Evolutionary conservation across 2,113 vertebrate genomes (phyloP), one percentile per base, ranked within the genome.

Genomic region (Indicator maculatus): DNA sequence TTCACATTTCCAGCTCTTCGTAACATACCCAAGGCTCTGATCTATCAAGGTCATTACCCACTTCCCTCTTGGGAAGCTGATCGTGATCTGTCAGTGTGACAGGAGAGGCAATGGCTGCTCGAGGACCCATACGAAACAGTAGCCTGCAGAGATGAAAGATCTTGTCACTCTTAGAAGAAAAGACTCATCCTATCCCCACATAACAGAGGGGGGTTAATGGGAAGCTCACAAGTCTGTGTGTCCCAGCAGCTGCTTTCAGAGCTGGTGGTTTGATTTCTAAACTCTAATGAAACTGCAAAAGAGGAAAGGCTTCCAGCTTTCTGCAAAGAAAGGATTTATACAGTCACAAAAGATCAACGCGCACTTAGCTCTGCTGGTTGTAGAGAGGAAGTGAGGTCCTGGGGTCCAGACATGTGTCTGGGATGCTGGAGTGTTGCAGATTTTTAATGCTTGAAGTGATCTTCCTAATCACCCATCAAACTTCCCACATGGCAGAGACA

Each of bases 151-250:
- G 58, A 36, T 12, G n/a, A n/a, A 64, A 83, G 64, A 44, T 39
- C 39, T 64, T 47, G 26, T 23, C n/a, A 17, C 16, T 19, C 28
- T 33, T 36, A 27, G 24, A n/a, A 26, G 67, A 84, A 78, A 50
- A 64, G 50, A 38, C 0, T 0, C 26, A n/a, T 28, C 33, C 14
- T 66, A 60, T 52, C 12, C 38, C 9, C 65, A n/a, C 0, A 0
- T 58, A 78, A 67, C 16, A 77, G 53, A 83, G 14, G 13, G 7
- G 8, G 41, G 6, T 20, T 86, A 83, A 67, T 33, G 63, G 21
- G 38, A 85, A 84, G 38, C 28, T 88, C 53, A 58, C 26, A 65
- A 28, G 71, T 44, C 50, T 38, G 13, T 66, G 56, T 58, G 24
- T 47, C 36, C 60, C 60, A 74, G 75, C 24, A 89, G 71, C 63